Evolutionary conservation across 2,888 invertebrate species (phyloP), one percentile per base, ranked within the genome.

Genomic region (Byasa hedistus): DNA sequence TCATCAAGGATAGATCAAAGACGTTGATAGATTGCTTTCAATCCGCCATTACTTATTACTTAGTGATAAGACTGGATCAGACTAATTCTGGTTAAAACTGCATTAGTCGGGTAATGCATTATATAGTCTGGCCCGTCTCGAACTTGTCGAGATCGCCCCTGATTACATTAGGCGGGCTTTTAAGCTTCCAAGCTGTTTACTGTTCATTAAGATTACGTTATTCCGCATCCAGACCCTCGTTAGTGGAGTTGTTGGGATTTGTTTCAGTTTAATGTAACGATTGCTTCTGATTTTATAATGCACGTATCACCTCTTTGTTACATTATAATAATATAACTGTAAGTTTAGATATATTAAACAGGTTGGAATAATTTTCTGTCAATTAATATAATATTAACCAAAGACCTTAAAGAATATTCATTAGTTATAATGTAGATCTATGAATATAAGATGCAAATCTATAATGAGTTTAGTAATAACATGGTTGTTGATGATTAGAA

Each of bases 111-210:
- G 68, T 69, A 65, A 68, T 69, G 65, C 69, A 69, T 71, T 71
- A 71, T 69, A 69, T 68, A 63, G 70, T 69, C 70, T 69, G 62
- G 66, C 55, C 39, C 24, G 58, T 21, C 54, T 57, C 57, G 71
- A 70, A 71, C 69, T 67, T 57, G 65, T 63, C 61, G 67, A 73
- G 75, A 74, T 75, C 71, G 74, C 71, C 57, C 69, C 65, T 74
- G 72, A 76, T 76, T 74, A 69, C 60, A 66, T 74, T 75, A 73
- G 55, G 54, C 67, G 67, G 68, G 69, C 69, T 65, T 61, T 62
- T 52, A 59, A 66, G 55, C 61, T 54, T 22, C 44, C 17, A 61
- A 21, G 8, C 19, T 61, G 52, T 57, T 56, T 64, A 69, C 24
- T 60, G 56, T 62, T 58, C 21, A 36, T 39, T 58, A 51, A 51